Evolutionary conservation across 2,113 vertebrate species (phyloP).

Genomic region (Trogon melanurus): DNA sequence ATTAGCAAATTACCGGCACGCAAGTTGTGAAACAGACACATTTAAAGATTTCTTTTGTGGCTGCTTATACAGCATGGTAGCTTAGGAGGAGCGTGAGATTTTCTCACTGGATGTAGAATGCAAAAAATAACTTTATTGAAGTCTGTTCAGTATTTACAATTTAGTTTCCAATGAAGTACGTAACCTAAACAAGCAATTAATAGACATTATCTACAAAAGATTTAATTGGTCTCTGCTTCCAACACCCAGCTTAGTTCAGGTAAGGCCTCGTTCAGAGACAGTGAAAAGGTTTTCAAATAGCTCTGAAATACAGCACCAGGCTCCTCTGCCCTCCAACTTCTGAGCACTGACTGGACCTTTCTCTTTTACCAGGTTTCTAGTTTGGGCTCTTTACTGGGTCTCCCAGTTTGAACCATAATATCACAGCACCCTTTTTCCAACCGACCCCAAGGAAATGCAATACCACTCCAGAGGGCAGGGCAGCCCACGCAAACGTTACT

Average conservation of each 20-base stretch:
- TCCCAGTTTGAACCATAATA: not conserved
- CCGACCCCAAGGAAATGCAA: not conserved
- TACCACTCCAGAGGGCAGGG: not conserved
- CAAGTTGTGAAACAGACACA: not conserved
- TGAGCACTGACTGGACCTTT: not conserved
- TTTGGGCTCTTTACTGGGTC: not conserved
- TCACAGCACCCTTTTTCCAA: not conserved
- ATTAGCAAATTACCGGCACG: rapidly evolving
- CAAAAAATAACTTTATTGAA: not conserved
- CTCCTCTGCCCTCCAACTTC: not conserved
- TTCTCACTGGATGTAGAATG: not conserved
- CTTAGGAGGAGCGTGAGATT: not conserved
- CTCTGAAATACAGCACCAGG: rapidly evolving
- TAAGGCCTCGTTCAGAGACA: not conserved
- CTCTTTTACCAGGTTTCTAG: not conserved
- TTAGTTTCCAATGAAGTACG: not conserved
- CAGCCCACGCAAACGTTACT: rapidly evolving
- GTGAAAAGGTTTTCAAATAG: not conserved
- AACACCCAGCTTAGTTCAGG: not conserved
- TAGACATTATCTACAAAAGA: not conserved
- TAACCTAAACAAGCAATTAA: not conserved
- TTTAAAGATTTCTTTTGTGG: not conserved
- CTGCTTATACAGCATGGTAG: not conserved
- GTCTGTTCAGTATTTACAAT: not conserved
- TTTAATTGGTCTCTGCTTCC: not conserved